These are phyloP conservation scores for Aphyosemion australe DNA, from an alignment of 2,113 vertebrate genomes.

Conservation along the genomic window DNA sequence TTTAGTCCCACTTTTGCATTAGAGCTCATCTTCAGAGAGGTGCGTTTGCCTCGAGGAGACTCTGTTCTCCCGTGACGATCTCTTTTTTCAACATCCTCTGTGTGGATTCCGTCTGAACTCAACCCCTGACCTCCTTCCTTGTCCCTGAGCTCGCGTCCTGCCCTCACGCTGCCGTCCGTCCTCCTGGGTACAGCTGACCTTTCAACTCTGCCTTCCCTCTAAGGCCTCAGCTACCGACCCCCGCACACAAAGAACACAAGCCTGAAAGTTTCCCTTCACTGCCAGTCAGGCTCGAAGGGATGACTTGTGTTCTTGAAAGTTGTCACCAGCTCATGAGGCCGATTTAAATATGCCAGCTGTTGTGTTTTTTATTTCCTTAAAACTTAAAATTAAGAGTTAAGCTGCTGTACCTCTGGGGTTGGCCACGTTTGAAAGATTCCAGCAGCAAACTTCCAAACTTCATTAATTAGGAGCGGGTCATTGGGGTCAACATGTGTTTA, in stretches of 20 bases:
- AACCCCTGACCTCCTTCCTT: conserved; percentile 66
- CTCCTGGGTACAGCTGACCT: conserved; percentile 72
- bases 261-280: conserved; percentile 54
- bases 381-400: not conserved
- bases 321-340: conserved; percentile 20
- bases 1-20: conserved; percentile 41
- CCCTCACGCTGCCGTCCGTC: conserved; percentile 50
- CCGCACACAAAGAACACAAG: conserved; percentile 50
- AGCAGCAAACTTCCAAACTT: conserved; percentile 48
- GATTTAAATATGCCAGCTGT: conserved; percentile 14
- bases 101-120: conserved; percentile 72
- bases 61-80: conserved; percentile 50
- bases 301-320: conserved; percentile 22
- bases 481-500: conserved; percentile 71
- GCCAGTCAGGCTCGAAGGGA: conserved; percentile 39
- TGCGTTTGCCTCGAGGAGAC: conserved; percentile 24
- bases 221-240: conserved; percentile 62
- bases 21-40: not conserved
- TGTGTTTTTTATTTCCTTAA: conserved; percentile 16
- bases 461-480: conserved; percentile 66
- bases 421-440: conserved; percentile 10
- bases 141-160: conserved; percentile 59
- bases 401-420: not conserved
- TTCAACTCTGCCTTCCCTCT: conserved; percentile 66
- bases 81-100: conserved; percentile 63